These are phyloP conservation scores for Glossosoma conforme DNA, from an alignment of 1,140 invertebrate species.

Conservation along the genomic window DNA sequence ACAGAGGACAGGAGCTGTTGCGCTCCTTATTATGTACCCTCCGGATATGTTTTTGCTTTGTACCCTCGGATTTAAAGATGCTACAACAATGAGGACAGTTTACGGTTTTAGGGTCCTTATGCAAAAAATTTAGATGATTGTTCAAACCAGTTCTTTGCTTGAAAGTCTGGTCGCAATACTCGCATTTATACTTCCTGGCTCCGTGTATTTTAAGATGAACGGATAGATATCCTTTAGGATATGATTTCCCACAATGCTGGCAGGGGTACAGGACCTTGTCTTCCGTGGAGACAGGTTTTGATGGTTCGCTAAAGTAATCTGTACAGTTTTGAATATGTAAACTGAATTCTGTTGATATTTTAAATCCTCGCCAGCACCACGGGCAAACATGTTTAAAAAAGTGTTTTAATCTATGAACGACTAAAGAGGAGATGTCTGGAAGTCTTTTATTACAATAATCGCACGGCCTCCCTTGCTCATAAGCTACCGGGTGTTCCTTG, in stretches of 20 bases:
- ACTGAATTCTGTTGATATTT: conserved; percentile 34
- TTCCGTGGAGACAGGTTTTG: neutral
- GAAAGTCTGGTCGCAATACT: conserved; percentile 47
- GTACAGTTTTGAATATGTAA: conserved; percentile 30
- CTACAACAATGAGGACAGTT: conserved; percentile 46
- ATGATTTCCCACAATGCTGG: conserved; percentile 48
- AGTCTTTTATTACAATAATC: conserved; percentile 48
- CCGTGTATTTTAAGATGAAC: conserved; percentile 47
- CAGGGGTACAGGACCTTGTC: conserved; percentile 34
- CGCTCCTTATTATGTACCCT: conserved; percentile 48
- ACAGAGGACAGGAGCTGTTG: conserved; percentile 44
- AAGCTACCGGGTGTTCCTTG: conserved; percentile 37
- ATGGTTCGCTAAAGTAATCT: neutral
- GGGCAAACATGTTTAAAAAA: conserved; percentile 43
- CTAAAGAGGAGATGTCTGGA: conserved; percentile 42
- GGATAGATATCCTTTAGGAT: conserved; percentile 44
- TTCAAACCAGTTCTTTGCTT: conserved; percentile 45
- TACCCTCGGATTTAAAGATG: conserved; percentile 45
- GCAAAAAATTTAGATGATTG: conserved; percentile 46
- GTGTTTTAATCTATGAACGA: conserved; percentile 44
- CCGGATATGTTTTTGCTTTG: conserved; percentile 42
- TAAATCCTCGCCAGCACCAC: conserved; percentile 46
- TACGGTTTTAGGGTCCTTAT: conserved; percentile 43
- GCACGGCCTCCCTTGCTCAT: conserved; percentile 39
- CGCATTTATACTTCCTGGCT: conserved; percentile 42